Evolutionary conservation across 2,888 invertebrate species (phyloP).

Genomic region (Odontocerum albicorne): DNA sequence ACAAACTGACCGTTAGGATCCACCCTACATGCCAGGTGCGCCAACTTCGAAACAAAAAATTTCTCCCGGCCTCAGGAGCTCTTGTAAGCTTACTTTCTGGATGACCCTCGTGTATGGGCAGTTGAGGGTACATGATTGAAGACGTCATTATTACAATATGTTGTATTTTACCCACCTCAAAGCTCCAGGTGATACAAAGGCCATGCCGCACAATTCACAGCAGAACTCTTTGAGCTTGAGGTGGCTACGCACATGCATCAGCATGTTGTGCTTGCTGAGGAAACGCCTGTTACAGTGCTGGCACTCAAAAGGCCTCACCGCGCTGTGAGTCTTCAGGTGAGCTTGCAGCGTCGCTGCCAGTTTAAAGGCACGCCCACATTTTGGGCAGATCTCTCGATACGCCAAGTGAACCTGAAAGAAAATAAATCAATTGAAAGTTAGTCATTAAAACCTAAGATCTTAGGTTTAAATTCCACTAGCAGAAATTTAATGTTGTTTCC

Average conservation of each 20-base stretch:
- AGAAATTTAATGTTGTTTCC: too few relatives aligned
- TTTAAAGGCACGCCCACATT: constrained; percentile 5
- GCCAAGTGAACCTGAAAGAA: constrained; percentile 1
- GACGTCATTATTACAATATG: background rate
- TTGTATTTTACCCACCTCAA: background rate
- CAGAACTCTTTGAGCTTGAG: constrained; percentile 10
- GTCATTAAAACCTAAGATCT: too few relatives aligned
- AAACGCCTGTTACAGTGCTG: background rate
- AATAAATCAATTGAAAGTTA: background rate
- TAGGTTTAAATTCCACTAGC: too few relatives aligned
- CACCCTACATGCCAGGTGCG: too few relatives aligned
- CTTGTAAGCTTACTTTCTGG: too few relatives aligned
- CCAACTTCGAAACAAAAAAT: too few relatives aligned
- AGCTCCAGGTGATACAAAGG: constrained; percentile 1
- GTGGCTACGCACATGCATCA: constrained; percentile 1
- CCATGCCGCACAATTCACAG: constrained; percentile 7
- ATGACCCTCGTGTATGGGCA: too few relatives aligned
- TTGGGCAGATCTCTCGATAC: background rate
- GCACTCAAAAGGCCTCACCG: background rate
- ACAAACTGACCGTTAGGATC: too few relatives aligned
- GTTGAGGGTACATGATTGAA: background rate
- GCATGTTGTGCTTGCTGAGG: constrained; percentile 8
- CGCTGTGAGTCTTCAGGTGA: constrained; percentile 4
- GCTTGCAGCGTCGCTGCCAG: constrained; percentile 2
- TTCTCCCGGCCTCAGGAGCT: too few relatives aligned